Base-by-base conservation (phyloP, 2,888 invertebrate species). In the Megalurothrips usitatus region DNA sequence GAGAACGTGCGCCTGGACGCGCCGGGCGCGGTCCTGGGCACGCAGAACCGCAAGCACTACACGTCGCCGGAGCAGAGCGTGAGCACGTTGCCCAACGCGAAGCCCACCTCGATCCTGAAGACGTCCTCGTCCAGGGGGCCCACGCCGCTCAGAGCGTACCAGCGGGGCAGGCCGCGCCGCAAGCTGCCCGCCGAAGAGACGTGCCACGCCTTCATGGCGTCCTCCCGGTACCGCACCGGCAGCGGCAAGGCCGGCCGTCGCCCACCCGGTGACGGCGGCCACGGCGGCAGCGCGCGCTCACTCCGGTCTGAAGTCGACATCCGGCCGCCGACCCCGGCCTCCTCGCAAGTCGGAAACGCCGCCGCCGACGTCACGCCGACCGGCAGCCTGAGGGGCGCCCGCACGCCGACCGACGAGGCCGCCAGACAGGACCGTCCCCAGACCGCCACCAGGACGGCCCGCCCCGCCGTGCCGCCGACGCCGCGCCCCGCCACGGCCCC, bases 171-270 rank as follows among this genome's bases (percentile, higher is more conserved):
- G 68, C 68, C 68, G 23, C 26, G 68, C 68, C 68, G 68, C 68
- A 23, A 26, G 68, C 68, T 4, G 68, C 23, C 23, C 23, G 68
- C 68, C 23, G 68, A 75, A 26, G 68, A 75, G 68, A 12, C 68
- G 26, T 75, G 68, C 68, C 68, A 75, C 68, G 68, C 68, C 68
- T 75, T 26, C 68, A 75, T 75, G 26, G 68, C 26, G 68, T 75
- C 68, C 26, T 75, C 68, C 23, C 23, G 68, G 68, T 75, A 75
- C 68, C 26, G 9, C 23, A 75, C 68, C 23, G 68, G 68, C 68
- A 11, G 26, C 68, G 68, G 68, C 26, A 75, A 75, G 68, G n/a
- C 68, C 26, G 58, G 58, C 58, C 58, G 17, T 14, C 58, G 58
- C 14, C 58, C 58, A 17, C 34, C 34, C 34, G 34, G 34, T 2